Evolutionary conservation across 1,140 invertebrate genomes (phyloP).

Genomic region (Orchesella cincta): DNA sequence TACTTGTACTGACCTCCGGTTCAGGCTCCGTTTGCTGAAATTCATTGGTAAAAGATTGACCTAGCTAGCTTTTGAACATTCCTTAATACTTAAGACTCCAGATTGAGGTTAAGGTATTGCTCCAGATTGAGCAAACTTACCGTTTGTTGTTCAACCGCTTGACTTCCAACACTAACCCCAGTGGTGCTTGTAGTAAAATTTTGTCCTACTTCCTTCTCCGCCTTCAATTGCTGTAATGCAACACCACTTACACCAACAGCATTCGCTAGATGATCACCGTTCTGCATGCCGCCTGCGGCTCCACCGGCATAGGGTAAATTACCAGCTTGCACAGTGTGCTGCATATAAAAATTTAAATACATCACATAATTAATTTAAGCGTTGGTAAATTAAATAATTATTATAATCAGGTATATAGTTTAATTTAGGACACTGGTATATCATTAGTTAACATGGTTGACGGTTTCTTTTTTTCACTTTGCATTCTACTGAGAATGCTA

Average conservation of each 20-base stretch:
- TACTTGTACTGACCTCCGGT: slow-evolving; percentile 51
- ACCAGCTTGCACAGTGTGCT: slow-evolving; percentile 94
- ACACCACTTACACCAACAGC: slow-evolving; percentile 41
- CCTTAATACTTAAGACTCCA: too few species aligned
- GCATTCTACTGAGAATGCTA: too few species aligned
- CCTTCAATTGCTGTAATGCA: slow-evolving; percentile 47
- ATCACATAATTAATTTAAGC: background rate
- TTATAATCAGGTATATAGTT: background rate
- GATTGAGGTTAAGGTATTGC: background rate
- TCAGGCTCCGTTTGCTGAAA: slow-evolving; percentile 61
- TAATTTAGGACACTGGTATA: too few species aligned
- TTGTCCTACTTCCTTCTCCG: slow-evolving; percentile 42
- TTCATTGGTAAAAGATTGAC: background rate
- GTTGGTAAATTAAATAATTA: background rate
- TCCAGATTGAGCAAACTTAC: slow-evolving; percentile 17
- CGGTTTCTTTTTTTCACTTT: too few species aligned
- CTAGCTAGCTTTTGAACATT: background rate
- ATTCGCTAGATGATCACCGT: slow-evolving; percentile 44
- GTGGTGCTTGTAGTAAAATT: slow-evolving; percentile 38
- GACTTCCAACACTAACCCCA: slow-evolving; percentile 34
- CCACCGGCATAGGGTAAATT: slow-evolving; percentile 54
- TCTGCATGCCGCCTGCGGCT: slow-evolving; percentile 42
- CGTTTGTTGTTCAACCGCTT: slow-evolving; percentile 50
- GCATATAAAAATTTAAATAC: slow-evolving; percentile 60
- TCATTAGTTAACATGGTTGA: too few species aligned